phyloP scores from a whole-genome alignment of 1,140 invertebrate genomes.

The Papilio aristodemus region DNA sequence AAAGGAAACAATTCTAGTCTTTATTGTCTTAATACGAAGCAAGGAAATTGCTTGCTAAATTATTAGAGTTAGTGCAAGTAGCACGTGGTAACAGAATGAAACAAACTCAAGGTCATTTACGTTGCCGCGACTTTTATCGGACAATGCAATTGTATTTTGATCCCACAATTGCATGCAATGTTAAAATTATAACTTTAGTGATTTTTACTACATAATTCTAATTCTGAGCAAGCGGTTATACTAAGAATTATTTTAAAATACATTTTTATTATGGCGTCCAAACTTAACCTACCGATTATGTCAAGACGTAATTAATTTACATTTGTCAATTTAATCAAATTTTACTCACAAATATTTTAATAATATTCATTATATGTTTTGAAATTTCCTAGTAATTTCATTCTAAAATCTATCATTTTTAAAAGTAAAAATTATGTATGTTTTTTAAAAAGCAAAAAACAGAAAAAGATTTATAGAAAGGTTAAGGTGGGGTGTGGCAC shows the following conservation, averaged over 20 bases:
- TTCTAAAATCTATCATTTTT: no score
- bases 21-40: not conserved
- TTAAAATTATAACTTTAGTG: constrained; percentile 1
- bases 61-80: constrained; percentile 19
- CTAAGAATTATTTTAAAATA: constrained; percentile 3
- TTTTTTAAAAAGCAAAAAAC: no score
- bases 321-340: no score
- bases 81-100: constrained; percentile 34
- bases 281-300: no score
- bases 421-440: no score
- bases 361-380: no score
- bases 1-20: constrained; percentile 10
- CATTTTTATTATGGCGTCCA: not conserved
- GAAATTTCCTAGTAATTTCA: no score
- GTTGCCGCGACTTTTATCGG: constrained; percentile 37
- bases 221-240: not conserved
- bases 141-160: constrained; percentile 35
- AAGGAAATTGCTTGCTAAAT: constrained; percentile 26
- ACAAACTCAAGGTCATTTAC: constrained; percentile 39
- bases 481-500: no score
- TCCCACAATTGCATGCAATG: constrained; percentile 9
- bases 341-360: no score
- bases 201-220: not conserved
- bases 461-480: no score
- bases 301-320: no score